Evolutionary conservation across 2,888 invertebrate species (phyloP).

Genomic region (Rhagonycha fulva): DNA sequence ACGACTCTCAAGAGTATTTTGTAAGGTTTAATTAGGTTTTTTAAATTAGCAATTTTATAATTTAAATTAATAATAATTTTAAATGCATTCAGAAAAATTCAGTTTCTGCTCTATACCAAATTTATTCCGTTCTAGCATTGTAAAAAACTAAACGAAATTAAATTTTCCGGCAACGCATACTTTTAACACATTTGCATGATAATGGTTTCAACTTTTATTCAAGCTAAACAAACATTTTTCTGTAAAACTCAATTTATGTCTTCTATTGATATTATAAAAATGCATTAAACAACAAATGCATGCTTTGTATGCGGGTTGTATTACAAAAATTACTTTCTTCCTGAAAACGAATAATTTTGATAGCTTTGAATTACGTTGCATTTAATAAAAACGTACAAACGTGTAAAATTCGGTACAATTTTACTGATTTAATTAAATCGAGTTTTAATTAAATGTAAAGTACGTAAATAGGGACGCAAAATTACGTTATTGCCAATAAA

Average conservation of each 20-base stretch:
- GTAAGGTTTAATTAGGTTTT: neutral
- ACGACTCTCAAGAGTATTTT: neutral
- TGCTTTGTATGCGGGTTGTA: neutral
- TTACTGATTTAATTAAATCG: neutral
- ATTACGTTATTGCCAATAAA: neutral
- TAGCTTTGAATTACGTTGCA: neutral
- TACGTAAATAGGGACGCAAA: neutral
- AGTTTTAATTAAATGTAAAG: neutral
- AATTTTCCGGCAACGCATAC: slow-evolving; percentile 19
- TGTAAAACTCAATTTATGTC: slow-evolving; percentile 20
- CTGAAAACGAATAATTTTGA: neutral
- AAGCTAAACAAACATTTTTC: slow-evolving; percentile 25
- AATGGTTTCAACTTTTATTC: slow-evolving; percentile 22
- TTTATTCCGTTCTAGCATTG: slow-evolving; percentile 1
- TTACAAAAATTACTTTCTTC: neutral
- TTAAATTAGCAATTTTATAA: neutral
- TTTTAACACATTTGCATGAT: slow-evolving; percentile 25
- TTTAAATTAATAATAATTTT: slow-evolving; percentile 2
- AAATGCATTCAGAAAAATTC: neutral
- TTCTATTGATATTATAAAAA: neutral
- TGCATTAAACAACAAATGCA: neutral
- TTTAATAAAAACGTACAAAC: neutral
- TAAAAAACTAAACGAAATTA: slow-evolving; percentile 20
- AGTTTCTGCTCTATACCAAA: neutral
- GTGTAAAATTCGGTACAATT: neutral